Percentiles rank a stretch among this genome's conserved stretches.
Evolutionary conservation across 2,797 vertebrate genomes (phyloP).

Genomic region (Eulemur albifrons): DNA sequence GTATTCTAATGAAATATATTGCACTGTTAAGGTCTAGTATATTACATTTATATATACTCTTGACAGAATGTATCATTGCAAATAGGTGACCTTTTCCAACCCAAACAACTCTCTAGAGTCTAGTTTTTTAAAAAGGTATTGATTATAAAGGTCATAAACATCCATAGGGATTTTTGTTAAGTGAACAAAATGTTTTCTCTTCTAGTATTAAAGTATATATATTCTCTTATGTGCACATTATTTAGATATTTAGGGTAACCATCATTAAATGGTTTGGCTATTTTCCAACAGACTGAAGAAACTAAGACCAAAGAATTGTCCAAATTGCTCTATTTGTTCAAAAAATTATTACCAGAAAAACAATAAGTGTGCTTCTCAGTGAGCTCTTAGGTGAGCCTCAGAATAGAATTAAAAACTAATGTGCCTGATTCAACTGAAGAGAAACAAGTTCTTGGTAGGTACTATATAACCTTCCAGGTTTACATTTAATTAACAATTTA

Average conservation of each 20-base stretch:
- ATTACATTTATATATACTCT: slow-evolving; percentile 62
- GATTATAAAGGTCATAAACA: slow-evolving; percentile 71
- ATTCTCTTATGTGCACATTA: neutral
- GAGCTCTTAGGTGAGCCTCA: neutral
- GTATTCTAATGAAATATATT: slow-evolving; percentile 33
- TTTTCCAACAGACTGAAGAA: slow-evolving; percentile 29
- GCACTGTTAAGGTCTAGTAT: slow-evolving; percentile 59
- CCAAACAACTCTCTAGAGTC: slow-evolving; percentile 56
- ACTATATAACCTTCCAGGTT: neutral
- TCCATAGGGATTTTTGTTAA: slow-evolving; percentile 45
- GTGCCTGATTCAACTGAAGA: neutral
- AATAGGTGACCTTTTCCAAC: slow-evolving; percentile 60
- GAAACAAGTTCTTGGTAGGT: neutral
- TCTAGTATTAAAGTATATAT: slow-evolving; percentile 20
- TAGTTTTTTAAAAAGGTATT: slow-evolving; percentile 49
- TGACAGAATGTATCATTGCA: slow-evolving; percentile 55
- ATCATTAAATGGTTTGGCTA: neutral
- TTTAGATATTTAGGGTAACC: slow-evolving; percentile 39
- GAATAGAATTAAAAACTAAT: slow-evolving; percentile 3
- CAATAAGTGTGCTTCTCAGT: neutral
- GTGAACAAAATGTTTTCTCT: slow-evolving; percentile 55
- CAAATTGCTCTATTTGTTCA: slow-evolving; percentile 21
- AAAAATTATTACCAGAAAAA: slow-evolving; percentile 19
- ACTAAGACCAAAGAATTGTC: neutral
- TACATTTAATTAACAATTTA: neutral